Evolutionary conservation across 1,140 invertebrate species (phyloP).

Genomic region (Ceratoteleas bidentatus): DNA sequence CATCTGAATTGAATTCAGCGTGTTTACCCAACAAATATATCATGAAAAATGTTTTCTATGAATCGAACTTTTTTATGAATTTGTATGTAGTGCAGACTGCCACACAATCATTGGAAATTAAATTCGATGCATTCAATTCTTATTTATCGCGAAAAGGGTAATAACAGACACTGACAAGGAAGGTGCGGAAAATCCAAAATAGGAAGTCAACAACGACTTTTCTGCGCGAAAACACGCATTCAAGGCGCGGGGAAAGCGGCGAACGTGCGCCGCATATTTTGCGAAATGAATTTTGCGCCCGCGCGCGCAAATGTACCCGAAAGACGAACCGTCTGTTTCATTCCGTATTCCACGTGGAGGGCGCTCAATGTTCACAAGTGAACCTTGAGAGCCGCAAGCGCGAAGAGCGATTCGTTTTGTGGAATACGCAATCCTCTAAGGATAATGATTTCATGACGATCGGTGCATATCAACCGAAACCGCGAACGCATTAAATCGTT

Average conservation of each 20-base stretch:
- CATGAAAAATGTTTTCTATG: no score
- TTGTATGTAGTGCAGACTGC: no score
- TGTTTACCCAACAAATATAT: no score
- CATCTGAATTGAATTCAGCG: no score
- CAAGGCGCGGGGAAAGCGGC: conserved; percentile 43
- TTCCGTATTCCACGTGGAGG: conserved; percentile 41
- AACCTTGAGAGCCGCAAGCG: conserved; percentile 23
- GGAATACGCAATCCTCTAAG: conserved; percentile 51
- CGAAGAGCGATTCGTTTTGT: conserved; percentile 13
- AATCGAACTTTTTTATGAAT: no score
- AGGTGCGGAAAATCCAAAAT: background rate
- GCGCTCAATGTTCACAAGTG: conserved; percentile 32
- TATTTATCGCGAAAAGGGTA: conserved; percentile 18
- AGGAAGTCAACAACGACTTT: conserved; percentile 31
- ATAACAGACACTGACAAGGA: conserved; percentile 9
- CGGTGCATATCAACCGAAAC: conserved; percentile 29
- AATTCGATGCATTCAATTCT: conserved; percentile 8
- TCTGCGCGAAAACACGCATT: conserved; percentile 34
- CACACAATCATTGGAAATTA: background rate
- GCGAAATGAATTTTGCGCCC: conserved; percentile 34
- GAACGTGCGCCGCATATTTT: conserved; percentile 53
- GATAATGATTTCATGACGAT: conserved; percentile 35
- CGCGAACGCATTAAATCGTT: no score
- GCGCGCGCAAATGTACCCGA: conserved; percentile 20
- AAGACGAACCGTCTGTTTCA: conserved; percentile 36